These are phyloP conservation scores for Syngnathus acus DNA, from an alignment of 2,797 vertebrate genomes.

Conservation along the genomic window DNA sequence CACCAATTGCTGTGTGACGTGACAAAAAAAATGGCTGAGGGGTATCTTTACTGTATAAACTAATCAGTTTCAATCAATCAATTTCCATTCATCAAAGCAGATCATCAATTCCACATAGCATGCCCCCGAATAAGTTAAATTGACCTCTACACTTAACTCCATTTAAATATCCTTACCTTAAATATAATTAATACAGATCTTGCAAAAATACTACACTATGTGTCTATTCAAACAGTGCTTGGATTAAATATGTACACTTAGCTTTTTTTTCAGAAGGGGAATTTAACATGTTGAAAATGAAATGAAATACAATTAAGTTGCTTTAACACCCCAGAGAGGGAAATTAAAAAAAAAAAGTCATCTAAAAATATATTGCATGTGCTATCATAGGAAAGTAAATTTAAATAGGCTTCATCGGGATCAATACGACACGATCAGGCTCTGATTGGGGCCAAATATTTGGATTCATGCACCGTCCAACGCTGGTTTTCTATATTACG, in stretches of 20 bases:
- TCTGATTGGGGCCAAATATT: constrained; percentile 24
- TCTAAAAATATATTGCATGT: constrained; percentile 76
- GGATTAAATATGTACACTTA: constrained; percentile 6
- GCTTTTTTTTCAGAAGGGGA: neutral
- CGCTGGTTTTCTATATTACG: no score
- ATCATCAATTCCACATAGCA: constrained; percentile 57
- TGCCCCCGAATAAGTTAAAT: constrained; percentile 64
- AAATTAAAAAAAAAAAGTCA: constrained; percentile 71
- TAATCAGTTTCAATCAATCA: constrained; percentile 45
- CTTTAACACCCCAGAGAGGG: constrained; percentile 15
- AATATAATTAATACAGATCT: constrained; percentile 65
- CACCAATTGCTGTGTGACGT: constrained; percentile 29
- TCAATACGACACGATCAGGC: constrained; percentile 18
- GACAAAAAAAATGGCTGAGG: no score
- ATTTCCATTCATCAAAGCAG: constrained; percentile 47
- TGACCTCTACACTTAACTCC: constrained; percentile 57
- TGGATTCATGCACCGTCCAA: constrained; percentile 7
- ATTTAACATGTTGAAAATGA: constrained; percentile 15
- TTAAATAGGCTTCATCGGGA: constrained; percentile 61
- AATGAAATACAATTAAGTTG: constrained; percentile 41
- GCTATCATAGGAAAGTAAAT: constrained; percentile 67
- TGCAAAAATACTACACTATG: constrained; percentile 48
- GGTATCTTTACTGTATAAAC: constrained; percentile 22
- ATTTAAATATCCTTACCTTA: constrained; percentile 68
- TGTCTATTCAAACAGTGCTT: constrained; percentile 2